Evolutionary conservation across 1,140 invertebrate species (phyloP).

Genomic region (Watersipora subatra): DNA sequence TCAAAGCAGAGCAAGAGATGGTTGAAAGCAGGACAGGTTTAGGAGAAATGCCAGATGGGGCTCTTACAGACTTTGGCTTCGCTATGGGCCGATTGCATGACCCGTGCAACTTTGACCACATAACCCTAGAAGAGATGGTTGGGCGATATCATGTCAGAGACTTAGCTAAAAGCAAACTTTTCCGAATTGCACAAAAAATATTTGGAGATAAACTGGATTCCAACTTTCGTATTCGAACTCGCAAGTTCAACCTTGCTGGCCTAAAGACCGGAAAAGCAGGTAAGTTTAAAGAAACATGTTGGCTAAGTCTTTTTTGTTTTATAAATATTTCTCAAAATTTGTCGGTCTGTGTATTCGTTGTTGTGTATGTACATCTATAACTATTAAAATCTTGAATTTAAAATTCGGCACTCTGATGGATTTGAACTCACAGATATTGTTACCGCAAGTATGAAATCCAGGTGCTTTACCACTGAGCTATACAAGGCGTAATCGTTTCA

Average conservation of each 20-base stretch:
- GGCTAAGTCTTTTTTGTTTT: neutral
- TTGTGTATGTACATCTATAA: too few species aligned
- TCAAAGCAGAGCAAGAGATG: neutral
- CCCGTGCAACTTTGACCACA: slow-evolving; percentile 29
- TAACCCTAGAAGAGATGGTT: slow-evolving; percentile 25
- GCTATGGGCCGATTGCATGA: slow-evolving; percentile 30
- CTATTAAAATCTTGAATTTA: too few species aligned
- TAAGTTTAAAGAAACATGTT: neutral
- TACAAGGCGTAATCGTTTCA: too few species aligned
- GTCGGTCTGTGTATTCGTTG: neutral
- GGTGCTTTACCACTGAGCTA: too few species aligned
- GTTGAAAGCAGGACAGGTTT: neutral
- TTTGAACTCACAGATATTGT: too few species aligned
- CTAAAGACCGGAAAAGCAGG: neutral
- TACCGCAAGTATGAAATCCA: too few species aligned
- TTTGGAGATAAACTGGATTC: slow-evolving; percentile 29
- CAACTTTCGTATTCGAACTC: slow-evolving; percentile 25
- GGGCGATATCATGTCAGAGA: slow-evolving; percentile 22
- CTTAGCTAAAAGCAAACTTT: slow-evolving; percentile 26
- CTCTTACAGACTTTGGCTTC: slow-evolving; percentile 20
- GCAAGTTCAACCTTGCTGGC: slow-evolving; percentile 21
- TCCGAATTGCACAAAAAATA: slow-evolving; percentile 31
- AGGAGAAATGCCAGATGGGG: neutral
- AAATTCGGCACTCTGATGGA: too few species aligned
- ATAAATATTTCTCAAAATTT: too few species aligned